Conservation (phyloP, 1,140 invertebrate genomes). For the Drosophila ambigua region DNA sequence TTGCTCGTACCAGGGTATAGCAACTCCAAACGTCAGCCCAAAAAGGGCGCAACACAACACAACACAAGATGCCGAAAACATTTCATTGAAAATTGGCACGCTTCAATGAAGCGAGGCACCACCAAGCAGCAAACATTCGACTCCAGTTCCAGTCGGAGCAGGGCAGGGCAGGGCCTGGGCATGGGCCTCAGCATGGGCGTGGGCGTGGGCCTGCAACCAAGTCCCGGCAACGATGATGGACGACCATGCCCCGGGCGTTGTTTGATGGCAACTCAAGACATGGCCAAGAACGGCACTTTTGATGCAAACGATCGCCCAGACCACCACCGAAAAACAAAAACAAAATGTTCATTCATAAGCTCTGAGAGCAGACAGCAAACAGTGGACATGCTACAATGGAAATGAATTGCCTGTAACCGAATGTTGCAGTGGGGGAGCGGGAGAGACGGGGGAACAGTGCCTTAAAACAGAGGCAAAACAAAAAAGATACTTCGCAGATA, state of each 20-base stretch:
- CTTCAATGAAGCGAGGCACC: conserved; percentile 68
- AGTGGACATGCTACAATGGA: conserved; percentile 65
- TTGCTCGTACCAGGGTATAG: too few species aligned
- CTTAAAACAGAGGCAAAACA: conserved; percentile 1
- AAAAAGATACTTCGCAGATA: not conserved
- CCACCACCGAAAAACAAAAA: conserved; percentile 2
- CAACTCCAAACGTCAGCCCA: conserved; percentile 2
- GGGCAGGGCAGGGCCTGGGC: conserved; percentile 12
- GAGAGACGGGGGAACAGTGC: conserved; percentile 2
- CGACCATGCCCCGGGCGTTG: conserved; percentile 49
- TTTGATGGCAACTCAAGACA: conserved; percentile 34
- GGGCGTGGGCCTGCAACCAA: conserved; percentile 44
- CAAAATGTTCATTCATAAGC: conserved; percentile 68
- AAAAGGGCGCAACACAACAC: conserved; percentile 28
- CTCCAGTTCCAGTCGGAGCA: conserved; percentile 1
- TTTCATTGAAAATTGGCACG: conserved; percentile 80
- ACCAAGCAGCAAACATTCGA: conserved; percentile 26
- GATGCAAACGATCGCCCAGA: conserved; percentile 35
- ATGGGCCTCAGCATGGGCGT: not conserved
- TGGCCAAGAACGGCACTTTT: conserved; percentile 62
- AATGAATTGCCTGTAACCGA: conserved; percentile 64
- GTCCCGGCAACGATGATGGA: conserved; percentile 59
- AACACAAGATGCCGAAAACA: conserved; percentile 69
- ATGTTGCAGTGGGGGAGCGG: conserved; percentile 17
- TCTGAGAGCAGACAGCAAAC: conserved; percentile 24